Conservation (phyloP, 2,113 vertebrate species). For the Gnathonemus echidnorhynchus region DNA sequence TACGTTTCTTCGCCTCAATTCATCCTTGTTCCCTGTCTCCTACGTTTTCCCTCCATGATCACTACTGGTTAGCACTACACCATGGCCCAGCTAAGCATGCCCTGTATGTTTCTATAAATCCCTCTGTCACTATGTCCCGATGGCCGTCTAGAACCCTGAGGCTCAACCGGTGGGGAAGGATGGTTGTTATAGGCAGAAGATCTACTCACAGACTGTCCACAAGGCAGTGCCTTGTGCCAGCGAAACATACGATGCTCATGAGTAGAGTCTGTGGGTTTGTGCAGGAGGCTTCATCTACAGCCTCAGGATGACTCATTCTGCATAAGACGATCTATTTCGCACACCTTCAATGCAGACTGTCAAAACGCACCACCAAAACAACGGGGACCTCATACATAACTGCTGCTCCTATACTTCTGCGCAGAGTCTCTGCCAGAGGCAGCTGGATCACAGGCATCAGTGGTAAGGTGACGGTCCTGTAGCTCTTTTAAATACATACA, state of each 20-base stretch:
- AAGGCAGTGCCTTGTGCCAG: not conserved
- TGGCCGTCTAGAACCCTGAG: not conserved
- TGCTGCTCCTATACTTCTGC: not conserved
- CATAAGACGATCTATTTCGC: constrained; percentile 3
- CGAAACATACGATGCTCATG: not conserved
- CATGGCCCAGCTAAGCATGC: not conserved
- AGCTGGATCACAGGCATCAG: not conserved
- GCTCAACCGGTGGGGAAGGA: not conserved
- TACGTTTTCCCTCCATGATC: not conserved
- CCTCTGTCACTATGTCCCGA: not conserved
- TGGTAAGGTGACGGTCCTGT: not conserved
- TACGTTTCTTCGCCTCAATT: not conserved
- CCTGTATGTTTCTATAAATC: not conserved
- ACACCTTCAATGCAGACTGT: constrained; percentile 13
- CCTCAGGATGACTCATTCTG: constrained; percentile 26
- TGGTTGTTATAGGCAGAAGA: not conserved
- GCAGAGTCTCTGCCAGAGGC: not conserved
- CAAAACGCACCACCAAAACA: not conserved
- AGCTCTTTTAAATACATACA: not conserved
- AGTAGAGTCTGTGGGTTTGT: not conserved
- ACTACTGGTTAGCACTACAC: not conserved
- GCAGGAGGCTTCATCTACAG: constrained; percentile 21
- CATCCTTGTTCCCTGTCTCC: not conserved
- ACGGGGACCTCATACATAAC: not conserved
- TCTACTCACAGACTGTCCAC: not conserved